Base-by-base conservation (phyloP, 2,797 vertebrate species). In the Molossus molossus region DNA sequence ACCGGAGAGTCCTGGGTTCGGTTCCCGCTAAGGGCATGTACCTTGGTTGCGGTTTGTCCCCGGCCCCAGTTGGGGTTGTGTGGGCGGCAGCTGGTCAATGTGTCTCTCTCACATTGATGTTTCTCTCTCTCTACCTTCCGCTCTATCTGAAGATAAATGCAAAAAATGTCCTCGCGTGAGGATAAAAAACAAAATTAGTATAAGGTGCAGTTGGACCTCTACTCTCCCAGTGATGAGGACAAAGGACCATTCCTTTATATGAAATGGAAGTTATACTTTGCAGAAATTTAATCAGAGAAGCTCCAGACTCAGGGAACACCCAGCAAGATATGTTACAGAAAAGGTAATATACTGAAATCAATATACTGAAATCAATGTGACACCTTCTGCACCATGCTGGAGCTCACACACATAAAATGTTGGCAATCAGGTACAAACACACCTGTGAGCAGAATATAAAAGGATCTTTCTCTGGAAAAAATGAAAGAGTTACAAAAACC, bases 261-360 rank as follows among this genome's bases (percentile, higher is more conserved):
- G 37, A 91, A 93, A 67, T 23, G 15, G 20, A 37, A 83, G 20
- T 82, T 77, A 87, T 23, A 64, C 77, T 50, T 50, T 87, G 29
- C 48, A 96, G 77, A 94, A 87, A 92, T 86, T 91, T 85, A 77
- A 72, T 84, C 29, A 73, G 21, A 85, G 55, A 81, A 75, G 23
- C 17, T 72, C 17, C 15, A 84, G 37, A 69, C n/a, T 87, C 70
- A 77, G 20, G 33, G 21, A 27, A 60, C 53, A 82, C 53, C 9
- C 17, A 84, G 23, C 33, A 91, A 91, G 37, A 86, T 10, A 76
- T 50, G 25, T 81, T 29, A 76, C 21, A 29, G 13, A 25, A 87
- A 4, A 82, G 10, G 2, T 75, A 13, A 53, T 90, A 62, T 11
- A 75, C 0, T 72, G 6, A 91, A 84, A 94, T 58, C 72, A 93